Percentiles rank a stretch among this genome's conserved stretches.
phyloP scores from a whole-genome alignment of 2,797 vertebrate species.

The Notolepis coatsorum region DNA sequence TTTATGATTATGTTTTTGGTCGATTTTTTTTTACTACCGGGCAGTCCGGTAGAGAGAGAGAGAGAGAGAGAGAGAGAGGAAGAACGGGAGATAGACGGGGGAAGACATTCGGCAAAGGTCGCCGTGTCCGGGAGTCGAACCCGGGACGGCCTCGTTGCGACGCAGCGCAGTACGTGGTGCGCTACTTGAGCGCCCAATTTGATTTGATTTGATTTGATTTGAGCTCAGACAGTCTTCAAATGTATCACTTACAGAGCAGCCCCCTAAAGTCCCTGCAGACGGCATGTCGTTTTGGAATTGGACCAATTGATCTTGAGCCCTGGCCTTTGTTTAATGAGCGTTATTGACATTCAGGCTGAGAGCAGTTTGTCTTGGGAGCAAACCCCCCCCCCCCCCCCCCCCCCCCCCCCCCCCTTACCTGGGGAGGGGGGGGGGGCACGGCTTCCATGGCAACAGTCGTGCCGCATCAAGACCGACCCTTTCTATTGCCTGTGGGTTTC shows the following conservation, averaged over 20 bases:
- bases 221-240: background rate
- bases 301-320: slow-evolving; percentile 26
- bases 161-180: background rate
- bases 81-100: too few species aligned
- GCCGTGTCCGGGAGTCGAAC: too few species aligned
- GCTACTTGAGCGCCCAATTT: too few species aligned
- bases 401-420: slow-evolving; percentile 36
- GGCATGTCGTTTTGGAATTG: slow-evolving; percentile 11
- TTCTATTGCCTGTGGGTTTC: slow-evolving; percentile 62
- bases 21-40: too few species aligned
- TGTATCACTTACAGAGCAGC: slow-evolving; percentile 7
- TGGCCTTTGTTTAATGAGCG: slow-evolving; percentile 27
- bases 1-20: too few species aligned
- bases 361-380: too few species aligned
- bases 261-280: background rate
- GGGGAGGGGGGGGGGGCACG: slow-evolving; percentile 46
- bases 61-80: too few species aligned
- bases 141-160: too few species aligned
- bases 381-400: background rate
- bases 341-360: slow-evolving; percentile 43
- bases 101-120: too few species aligned
- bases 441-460: slow-evolving; percentile 74
- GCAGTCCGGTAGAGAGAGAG: too few species aligned
- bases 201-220: too few species aligned
- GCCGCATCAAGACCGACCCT: slow-evolving; percentile 50